Base-by-base conservation (phyloP, 1,140 invertebrate species). In the Wasmannia auropunctata region DNA sequence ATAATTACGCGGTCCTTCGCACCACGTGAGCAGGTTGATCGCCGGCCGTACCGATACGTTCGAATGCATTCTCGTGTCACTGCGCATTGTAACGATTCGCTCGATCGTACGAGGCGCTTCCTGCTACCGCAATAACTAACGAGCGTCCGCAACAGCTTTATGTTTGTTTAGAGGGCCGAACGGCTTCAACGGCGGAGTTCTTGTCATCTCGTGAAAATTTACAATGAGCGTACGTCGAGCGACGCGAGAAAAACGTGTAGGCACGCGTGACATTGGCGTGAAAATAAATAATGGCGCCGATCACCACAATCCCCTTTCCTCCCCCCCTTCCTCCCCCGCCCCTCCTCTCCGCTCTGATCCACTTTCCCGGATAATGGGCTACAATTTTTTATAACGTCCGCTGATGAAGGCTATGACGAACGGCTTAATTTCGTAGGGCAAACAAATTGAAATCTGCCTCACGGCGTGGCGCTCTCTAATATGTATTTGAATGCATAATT, bases 121-220 rank as follows among this genome's bases (percentile, higher is more conserved):
- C 89, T 88, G 88, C 77, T 51, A 46, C 43, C 63, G 88, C 51
- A 89, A 85, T 86, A 88, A 88, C 88, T 87, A 90, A 89, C 88
- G 83, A 88, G 84, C 87, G 46, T 77, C 31, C 34, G n/a, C n/a
- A 69, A 10, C 77, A 85, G 89, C 89, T 90, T 90, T 90, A 86
- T 90, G 58, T 90, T 90, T 90, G 89, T 77, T 90, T 90, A 90
- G 88, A 87, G 84, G 85, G 86, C 83, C 76, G 89, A 88, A 90
- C 86, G 89, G 40, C 58, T 34, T 31, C 40, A 56, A 63, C 77
- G 87, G 77, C 25, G 22, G 65, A 76, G 60, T 60, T n/a, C 70
- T 58, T 40, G 49, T 56, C 70, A 28, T 60, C 74, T 75, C 76
- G 75, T 54, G 11, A 51, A 58, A 80, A 31, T 49, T 54, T 28